phyloP scores from a whole-genome alignment of 1,140 invertebrate genomes.

The Eupristina koningsbergeri region DNA sequence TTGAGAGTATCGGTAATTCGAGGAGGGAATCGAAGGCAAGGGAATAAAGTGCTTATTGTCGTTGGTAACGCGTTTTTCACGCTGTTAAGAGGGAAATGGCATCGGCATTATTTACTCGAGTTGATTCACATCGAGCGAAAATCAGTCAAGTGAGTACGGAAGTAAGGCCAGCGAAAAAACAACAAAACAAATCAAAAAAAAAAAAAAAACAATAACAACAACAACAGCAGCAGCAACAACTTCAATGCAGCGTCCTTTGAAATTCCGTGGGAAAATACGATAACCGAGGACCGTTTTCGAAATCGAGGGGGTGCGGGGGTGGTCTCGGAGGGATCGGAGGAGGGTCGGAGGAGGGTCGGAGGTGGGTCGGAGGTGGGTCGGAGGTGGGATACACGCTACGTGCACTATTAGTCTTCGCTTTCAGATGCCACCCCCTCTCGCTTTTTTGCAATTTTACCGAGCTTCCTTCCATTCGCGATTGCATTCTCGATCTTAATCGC shows the following conservation, averaged over 20 bases:
- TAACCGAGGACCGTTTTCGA: neutral
- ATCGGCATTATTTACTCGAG: constrained; percentile 51
- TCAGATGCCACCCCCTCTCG: neutral
- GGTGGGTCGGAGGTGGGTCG: too few relatives aligned
- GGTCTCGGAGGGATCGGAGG: neutral
- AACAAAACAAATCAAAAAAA: too few relatives aligned
- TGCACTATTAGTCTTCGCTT: too few relatives aligned
- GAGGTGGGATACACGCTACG: too few relatives aligned
- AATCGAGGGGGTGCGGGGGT: neutral
- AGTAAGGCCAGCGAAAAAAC: too few relatives aligned
- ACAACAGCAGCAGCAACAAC: too few relatives aligned
- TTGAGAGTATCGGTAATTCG: too few relatives aligned
- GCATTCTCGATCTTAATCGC: neutral
- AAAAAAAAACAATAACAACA: too few relatives aligned
- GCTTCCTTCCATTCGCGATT: neutral
- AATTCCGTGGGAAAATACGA: constrained; percentile 41
- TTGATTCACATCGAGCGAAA: constrained; percentile 51
- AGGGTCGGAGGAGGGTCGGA: too few relatives aligned
- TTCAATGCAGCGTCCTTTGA: neutral
- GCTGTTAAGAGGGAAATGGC: constrained; percentile 17
- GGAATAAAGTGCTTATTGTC: constrained; percentile 16
- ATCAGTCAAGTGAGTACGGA: constrained; percentile 19
- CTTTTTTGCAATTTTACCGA: neutral
- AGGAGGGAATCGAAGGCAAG: neutral
- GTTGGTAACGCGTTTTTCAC: constrained; percentile 32